These are phyloP conservation scores for Vulpes ferrilata DNA, from an alignment of 2,113 vertebrate species.

Conservation along the genomic window DNA sequence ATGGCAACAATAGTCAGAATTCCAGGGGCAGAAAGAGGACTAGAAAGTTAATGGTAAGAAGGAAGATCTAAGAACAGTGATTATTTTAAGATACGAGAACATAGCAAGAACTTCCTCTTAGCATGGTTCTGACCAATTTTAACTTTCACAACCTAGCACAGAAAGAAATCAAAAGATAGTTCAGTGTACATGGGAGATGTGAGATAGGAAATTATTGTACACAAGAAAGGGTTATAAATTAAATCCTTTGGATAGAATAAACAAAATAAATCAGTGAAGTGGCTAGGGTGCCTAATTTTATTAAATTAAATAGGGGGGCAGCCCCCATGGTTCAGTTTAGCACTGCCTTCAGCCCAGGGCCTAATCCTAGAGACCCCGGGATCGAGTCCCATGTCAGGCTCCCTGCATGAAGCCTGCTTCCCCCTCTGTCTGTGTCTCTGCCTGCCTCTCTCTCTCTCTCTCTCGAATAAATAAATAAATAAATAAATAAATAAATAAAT, in stretches of 20 bases:
- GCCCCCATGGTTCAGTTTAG: no score
- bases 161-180: conserved; percentile 25
- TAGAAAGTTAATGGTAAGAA: conserved; percentile 24
- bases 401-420: no score
- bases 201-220: not conserved
- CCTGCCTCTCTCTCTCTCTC: no score
- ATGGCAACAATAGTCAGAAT: not conserved
- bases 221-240: not conserved
- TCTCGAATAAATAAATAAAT: no score
- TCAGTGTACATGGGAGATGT: not conserved
- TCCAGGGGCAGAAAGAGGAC: not conserved
- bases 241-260: not conserved
- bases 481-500: no score
- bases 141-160: not conserved
- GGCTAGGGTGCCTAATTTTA: not conserved
- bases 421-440: no score
- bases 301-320: conserved; percentile 12
- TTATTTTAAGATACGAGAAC: not conserved
- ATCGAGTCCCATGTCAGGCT: no score
- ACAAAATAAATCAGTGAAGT: conserved; percentile 26
- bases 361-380: no score
- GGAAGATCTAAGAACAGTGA: not conserved
- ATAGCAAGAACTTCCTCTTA: not conserved
- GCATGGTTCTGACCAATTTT: not conserved
- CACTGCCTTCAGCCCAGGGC: no score